Conservation (phyloP, 2,113 vertebrate species). For the Pristiophorus japonicus region DNA sequence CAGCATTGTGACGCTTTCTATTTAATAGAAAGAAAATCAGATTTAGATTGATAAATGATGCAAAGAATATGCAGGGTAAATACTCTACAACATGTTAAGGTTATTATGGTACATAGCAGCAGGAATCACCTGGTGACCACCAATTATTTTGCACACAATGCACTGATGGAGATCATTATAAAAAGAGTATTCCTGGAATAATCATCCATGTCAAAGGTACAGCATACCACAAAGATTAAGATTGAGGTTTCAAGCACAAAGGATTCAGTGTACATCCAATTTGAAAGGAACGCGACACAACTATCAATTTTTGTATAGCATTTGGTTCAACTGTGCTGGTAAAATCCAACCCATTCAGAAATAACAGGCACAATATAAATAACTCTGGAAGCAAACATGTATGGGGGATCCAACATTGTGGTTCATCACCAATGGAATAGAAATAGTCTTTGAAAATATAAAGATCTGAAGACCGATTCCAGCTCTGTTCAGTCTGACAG, state of each 20-base stretch:
- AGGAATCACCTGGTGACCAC: not conserved
- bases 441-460: not conserved
- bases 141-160: not conserved
- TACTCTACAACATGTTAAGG: not conserved
- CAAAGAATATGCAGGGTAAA: not conserved
- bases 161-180: not conserved
- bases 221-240: not conserved
- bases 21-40: not conserved
- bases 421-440: not conserved
- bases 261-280: not conserved
- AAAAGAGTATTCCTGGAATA: not conserved
- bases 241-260: not conserved
- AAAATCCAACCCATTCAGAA: not conserved
- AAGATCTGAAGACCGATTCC: not conserved
- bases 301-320: not conserved
- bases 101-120: not conserved
- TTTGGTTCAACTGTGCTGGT: not conserved
- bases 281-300: not conserved
- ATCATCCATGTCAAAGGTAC: not conserved
- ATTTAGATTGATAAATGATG: slow-evolving; percentile 8
- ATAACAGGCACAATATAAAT: not conserved
- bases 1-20: not conserved
- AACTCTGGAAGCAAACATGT: not conserved
- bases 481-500: not conserved
- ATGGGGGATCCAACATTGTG: not conserved